These are phyloP conservation scores for Thermophis baileyi DNA, from an alignment of 2,113 vertebrate species.

Conservation along the genomic window DNA sequence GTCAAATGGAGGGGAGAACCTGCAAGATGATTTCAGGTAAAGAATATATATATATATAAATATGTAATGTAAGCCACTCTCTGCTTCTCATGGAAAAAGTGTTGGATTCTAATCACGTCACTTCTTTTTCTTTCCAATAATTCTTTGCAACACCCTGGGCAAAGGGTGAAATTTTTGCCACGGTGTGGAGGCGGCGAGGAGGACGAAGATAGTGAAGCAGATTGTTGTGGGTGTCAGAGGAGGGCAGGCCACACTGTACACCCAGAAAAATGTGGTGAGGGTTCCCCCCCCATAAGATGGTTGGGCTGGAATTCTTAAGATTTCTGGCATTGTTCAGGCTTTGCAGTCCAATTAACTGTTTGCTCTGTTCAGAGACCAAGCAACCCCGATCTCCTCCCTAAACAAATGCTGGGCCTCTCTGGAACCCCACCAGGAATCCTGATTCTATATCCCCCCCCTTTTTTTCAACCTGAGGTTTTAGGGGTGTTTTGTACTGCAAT, in stretches of 20 bases:
- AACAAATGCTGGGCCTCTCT: background rate
- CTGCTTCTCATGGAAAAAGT: background rate
- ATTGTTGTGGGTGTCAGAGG: background rate
- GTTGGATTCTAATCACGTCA: background rate
- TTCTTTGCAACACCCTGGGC: background rate
- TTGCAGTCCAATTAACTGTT: background rate
- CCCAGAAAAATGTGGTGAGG: background rate
- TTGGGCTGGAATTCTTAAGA: background rate
- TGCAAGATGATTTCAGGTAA: background rate
- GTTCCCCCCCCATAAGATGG: background rate
- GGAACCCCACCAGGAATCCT: background rate
- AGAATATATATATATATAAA: background rate
- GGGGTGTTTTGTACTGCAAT: background rate
- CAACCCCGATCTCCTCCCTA: background rate
- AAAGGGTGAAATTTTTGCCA: background rate
- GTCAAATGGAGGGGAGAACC: too few relatives aligned
- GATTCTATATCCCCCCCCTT: fast-evolving
- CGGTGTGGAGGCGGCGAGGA: background rate
- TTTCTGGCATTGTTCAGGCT: background rate
- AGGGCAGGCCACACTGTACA: background rate
- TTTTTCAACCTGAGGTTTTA: background rate
- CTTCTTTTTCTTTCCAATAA: background rate
- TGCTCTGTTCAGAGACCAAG: background rate
- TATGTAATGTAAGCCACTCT: background rate
- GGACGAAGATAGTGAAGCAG: background rate